Base-by-base conservation (phyloP, 2,888 invertebrate species). In the Xanthorhoe designata region DNA sequence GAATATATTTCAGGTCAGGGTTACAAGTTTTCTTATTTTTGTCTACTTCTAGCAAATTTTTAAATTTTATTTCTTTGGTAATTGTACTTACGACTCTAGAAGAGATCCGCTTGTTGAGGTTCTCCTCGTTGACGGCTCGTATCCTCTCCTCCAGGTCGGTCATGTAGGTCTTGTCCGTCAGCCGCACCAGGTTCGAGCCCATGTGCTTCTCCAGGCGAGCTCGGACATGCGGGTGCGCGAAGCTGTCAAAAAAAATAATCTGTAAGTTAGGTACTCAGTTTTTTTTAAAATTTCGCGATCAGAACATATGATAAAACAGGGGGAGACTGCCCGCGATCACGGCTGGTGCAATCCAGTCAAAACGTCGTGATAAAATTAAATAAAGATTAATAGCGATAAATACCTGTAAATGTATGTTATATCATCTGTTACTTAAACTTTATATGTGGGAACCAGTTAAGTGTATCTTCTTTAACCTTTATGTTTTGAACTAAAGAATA, bases 161-260 rank as follows among this genome's bases (percentile, higher is more conserved):
- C 96, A 96, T 96, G 86, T 95, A 96, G 69, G 89, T 90, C 75
- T 96, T 93, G 85, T 96, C 96, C 1, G 96, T 96, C 66, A 96
- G 91, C 74, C 94, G 94, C 61, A 96, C 95, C 76, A 95, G 88
- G 84, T 95, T 96, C 29, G 94, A 94, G 60, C 96, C 96, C 96
- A 96, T 96, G 69, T 96, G 94, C 86, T 94, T 94, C 86, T 96
- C 96, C 78, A 96, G 87, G 19, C 95, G 94, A 54, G 95, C 94
- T 63, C 95, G 94, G 66, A 96, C 95, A 79, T 94, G 94, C 49
- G 95, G 95, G 82, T 95, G 94, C 81, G 94, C 91, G 88, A 96
- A 96, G 85, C 96, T 96, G 49, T 47, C 0, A 47, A 47, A 2
- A 47, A 17, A n/a, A 15, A 45, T n/a, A 42, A 42, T 8, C 42